Evolutionary conservation across 2,113 vertebrate genomes (phyloP).

Genomic region (Formicarius rufipectus): DNA sequence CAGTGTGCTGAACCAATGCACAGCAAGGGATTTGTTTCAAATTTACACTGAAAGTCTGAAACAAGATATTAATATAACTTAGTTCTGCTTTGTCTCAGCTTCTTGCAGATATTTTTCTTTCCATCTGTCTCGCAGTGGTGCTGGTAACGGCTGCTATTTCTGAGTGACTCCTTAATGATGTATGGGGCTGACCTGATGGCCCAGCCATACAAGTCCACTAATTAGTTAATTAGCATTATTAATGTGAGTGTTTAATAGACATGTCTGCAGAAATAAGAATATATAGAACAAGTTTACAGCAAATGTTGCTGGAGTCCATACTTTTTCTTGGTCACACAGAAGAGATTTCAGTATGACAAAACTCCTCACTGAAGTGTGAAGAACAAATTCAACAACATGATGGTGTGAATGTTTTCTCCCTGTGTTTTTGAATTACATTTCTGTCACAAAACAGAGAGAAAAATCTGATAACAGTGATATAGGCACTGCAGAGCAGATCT

Average conservation of each 20-base stretch:
- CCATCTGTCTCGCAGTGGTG: neutral
- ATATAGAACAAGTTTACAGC: neutral
- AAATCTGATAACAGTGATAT: neutral
- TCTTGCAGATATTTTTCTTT: neutral
- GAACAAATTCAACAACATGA: neutral
- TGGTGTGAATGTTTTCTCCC: neutral
- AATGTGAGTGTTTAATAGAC: neutral
- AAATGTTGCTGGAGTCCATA: neutral
- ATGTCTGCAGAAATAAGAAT: neutral
- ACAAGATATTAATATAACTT: neutral
- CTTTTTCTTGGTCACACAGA: neutral
- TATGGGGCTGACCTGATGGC: neutral
- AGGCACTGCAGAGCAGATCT: neutral
- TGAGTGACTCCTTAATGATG: accelerated
- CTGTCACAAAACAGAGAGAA: neutral
- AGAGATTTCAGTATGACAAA: neutral
- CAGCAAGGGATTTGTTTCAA: neutral
- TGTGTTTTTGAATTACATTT: neutral
- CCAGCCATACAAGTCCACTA: neutral
- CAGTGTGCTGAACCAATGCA: neutral
- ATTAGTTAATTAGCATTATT: neutral
- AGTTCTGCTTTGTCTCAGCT: neutral
- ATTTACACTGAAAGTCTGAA: neutral
- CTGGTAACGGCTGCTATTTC: neutral
- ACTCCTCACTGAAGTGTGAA: neutral